phyloP scores from a whole-genome alignment of 1,140 invertebrate genomes.

The Eriosoma lanigerum region DNA sequence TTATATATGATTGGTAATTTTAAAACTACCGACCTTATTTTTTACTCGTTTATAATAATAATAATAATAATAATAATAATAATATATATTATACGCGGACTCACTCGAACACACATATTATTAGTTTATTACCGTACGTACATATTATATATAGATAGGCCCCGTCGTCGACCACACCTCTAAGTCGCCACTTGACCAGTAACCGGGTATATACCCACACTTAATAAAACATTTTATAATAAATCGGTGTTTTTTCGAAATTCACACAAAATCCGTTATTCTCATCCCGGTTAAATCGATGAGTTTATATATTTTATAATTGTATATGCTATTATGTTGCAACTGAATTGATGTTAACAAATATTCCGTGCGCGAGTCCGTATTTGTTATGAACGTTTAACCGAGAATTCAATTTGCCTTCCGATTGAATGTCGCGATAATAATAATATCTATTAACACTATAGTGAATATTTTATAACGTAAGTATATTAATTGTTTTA shows the following conservation, averaged over 20 bases:
- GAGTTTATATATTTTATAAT: too few relatives aligned
- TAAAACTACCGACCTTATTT: not conserved
- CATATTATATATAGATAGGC: not conserved
- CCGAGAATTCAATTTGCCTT: too few relatives aligned
- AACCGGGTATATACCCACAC: not conserved
- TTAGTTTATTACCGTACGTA: not conserved
- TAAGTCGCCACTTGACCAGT: not conserved
- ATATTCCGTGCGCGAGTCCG: too few relatives aligned
- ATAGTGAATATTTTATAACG: too few relatives aligned
- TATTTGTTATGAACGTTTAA: too few relatives aligned
- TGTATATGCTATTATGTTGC: too few relatives aligned
- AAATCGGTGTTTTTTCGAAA: not conserved
- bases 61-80: not conserved
- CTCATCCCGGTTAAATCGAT: too few relatives aligned
- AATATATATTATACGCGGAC: not conserved
- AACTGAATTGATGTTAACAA: too few relatives aligned
- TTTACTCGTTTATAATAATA: slow-evolving; percentile 4
- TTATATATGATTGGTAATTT: not conserved
- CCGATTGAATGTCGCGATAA: too few relatives aligned
- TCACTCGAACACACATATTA: not conserved
- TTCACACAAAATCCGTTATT: not conserved
- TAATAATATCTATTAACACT: too few relatives aligned
- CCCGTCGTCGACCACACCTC: not conserved
- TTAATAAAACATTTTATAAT: not conserved
- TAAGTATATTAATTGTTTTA: too few relatives aligned